Percentiles rank a stretch among this genome's conserved stretches.
These are phyloP conservation scores for Pseudorectes ferrugineus DNA, from an alignment of 2,113 vertebrate genomes.

Conservation along the genomic window DNA sequence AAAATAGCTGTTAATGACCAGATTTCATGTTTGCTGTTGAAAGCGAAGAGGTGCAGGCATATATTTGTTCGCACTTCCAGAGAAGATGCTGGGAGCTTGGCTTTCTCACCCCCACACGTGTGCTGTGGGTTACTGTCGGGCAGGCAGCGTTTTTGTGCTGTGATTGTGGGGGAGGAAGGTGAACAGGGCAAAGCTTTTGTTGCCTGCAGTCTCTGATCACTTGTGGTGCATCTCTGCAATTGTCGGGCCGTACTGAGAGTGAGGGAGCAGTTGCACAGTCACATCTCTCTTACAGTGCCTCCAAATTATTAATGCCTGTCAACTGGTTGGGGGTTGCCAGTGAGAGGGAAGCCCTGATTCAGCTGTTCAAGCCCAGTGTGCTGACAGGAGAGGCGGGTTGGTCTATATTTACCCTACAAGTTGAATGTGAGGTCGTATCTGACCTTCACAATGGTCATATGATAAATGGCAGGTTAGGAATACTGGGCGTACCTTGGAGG, in stretches of 20 bases:
- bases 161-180: background rate
- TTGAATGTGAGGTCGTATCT: background rate
- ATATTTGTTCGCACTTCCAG: background rate
- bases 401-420: slow-evolving; percentile 47
- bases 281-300: background rate
- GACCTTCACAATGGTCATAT: slow-evolving; percentile 47
- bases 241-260: background rate
- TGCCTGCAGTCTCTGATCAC: background rate
- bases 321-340: background rate
- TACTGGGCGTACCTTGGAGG: background rate
- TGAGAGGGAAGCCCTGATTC: background rate
- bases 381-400: background rate
- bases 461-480: slow-evolving; percentile 13
- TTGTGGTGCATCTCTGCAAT: background rate
- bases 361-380: background rate
- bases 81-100: background rate
- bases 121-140: background rate
- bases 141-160: background rate
- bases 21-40: background rate
- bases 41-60: background rate
- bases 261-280: background rate
- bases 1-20: background rate
- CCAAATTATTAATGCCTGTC: background rate
- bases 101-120: background rate
- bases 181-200: background rate